A percentile compares a stretch with the other conserved stretches of the same genome.
phyloP scores from a whole-genome alignment of 2,113 vertebrate genomes.

The Oriolus oriolus region DNA sequence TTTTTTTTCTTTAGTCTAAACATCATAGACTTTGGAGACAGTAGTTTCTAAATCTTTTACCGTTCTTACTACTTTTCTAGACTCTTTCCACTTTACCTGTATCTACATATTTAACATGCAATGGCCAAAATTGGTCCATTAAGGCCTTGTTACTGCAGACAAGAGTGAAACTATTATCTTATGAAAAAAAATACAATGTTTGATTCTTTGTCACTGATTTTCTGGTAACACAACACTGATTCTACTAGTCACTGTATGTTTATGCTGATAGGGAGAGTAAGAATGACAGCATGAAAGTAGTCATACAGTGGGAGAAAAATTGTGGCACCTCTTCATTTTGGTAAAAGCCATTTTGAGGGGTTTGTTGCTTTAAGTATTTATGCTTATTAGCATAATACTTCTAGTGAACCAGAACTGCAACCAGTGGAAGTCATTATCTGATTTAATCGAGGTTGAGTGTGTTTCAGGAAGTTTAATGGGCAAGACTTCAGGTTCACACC shows the following conservation, averaged over 20 bases:
- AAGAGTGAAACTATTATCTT: background rate
- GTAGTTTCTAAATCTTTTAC: background rate
- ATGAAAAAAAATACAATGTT: background rate
- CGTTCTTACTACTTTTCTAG: background rate
- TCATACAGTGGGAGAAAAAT: background rate
- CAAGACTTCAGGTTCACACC: background rate
- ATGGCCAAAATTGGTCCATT: background rate
- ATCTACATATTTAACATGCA: background rate
- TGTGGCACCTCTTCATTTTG: background rate
- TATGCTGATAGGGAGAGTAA: background rate
- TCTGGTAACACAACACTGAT: background rate
- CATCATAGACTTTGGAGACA: background rate
- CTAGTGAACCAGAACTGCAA: background rate
- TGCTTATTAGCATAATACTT: background rate
- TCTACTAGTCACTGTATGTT: background rate
- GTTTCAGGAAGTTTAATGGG: background rate
- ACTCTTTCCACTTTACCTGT: background rate
- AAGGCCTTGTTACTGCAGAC: background rate
- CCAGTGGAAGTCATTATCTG: background rate
- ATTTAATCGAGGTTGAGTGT: background rate
- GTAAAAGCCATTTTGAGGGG: background rate
- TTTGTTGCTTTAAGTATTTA: background rate
- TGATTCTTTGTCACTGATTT: background rate
- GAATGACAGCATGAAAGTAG: background rate
- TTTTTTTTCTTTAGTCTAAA: background rate